phyloP scores from a whole-genome alignment of 2,113 vertebrate genomes.

The Maylandia zebra region DNA sequence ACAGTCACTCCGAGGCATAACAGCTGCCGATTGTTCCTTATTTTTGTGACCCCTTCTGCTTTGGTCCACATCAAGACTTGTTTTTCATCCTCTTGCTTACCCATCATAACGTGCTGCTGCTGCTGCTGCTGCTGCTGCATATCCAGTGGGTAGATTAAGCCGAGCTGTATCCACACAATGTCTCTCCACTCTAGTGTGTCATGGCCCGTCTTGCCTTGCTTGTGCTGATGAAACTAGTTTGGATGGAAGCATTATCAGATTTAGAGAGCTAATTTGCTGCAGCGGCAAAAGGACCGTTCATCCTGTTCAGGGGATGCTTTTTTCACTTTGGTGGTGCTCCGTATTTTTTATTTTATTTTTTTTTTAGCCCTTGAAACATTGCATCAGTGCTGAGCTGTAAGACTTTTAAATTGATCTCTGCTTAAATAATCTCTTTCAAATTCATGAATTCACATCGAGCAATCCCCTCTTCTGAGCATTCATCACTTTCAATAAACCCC shows the following conservation, averaged over 20 bases:
- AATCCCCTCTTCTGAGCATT: conserved; percentile 57
- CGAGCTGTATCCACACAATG: neutral
- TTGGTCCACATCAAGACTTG: conserved; percentile 24
- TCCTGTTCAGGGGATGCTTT: conserved; percentile 16
- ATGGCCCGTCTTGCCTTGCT: neutral
- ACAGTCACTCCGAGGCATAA: neutral
- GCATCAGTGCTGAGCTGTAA: conserved; percentile 42
- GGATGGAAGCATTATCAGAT: conserved; percentile 46
- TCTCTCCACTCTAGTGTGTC: conserved; percentile 11
- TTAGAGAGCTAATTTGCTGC: conserved; percentile 54
- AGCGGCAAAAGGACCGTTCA: conserved; percentile 34
- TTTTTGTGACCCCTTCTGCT: conserved; percentile 39
- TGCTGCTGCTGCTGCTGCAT: neutral
- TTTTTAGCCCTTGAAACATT: conserved; percentile 56
- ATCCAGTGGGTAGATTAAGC: conserved; percentile 1
- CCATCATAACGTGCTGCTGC: conserved; percentile 4
- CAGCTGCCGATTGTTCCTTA: neutral
- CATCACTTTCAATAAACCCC: conserved; percentile 69
- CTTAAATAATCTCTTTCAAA: conserved; percentile 72
- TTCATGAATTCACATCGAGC: conserved; percentile 66
- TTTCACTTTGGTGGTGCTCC: neutral
- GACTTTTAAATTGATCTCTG: conserved; percentile 62
- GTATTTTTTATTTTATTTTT: conserved; percentile 10
- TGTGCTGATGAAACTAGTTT: conserved; percentile 42
- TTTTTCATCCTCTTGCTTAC: conserved; percentile 25